A percentile compares a stretch with the other conserved stretches of the same genome.
These are phyloP conservation scores for Heterocephalus glaber DNA, from an alignment of 2,113 vertebrate genomes.

Conservation along the genomic window DNA sequence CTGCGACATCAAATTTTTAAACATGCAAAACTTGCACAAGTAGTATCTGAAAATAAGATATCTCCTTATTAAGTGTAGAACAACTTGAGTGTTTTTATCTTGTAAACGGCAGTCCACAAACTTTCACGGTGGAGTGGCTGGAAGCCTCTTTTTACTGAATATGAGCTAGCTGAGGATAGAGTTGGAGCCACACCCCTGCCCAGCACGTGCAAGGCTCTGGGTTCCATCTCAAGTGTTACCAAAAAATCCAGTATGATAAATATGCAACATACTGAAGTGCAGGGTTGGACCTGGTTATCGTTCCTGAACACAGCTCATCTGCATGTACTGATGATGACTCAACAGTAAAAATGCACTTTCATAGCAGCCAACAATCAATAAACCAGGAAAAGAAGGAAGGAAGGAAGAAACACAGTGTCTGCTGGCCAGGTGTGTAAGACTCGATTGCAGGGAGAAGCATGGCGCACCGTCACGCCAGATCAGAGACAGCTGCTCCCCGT, in stretches of 20 bases:
- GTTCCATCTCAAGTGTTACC: background rate
- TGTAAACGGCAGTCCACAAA: background rate
- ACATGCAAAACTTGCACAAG: background rate
- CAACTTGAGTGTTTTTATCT: background rate
- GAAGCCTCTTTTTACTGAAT: background rate
- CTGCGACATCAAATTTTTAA: background rate
- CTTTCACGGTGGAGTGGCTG: background rate
- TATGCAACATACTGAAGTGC: background rate
- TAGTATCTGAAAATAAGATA: background rate
- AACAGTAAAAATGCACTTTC: background rate
- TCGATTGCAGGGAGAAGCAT: background rate
- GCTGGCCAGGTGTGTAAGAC: background rate
- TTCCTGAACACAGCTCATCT: background rate
- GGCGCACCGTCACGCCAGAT: background rate
- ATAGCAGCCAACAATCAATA: background rate
- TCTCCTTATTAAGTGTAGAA: background rate
- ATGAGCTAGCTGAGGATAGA: no score
- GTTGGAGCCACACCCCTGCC: background rate
- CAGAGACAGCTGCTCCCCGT: no score
- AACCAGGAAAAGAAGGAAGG: background rate
- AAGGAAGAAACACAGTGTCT: background rate
- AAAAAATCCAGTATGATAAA: background rate
- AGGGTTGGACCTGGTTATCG: background rate
- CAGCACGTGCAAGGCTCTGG: background rate
- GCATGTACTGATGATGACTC: background rate